Evolutionary conservation across 1,140 invertebrate genomes (phyloP).

Genomic region (Bombus pascuorum): DNA sequence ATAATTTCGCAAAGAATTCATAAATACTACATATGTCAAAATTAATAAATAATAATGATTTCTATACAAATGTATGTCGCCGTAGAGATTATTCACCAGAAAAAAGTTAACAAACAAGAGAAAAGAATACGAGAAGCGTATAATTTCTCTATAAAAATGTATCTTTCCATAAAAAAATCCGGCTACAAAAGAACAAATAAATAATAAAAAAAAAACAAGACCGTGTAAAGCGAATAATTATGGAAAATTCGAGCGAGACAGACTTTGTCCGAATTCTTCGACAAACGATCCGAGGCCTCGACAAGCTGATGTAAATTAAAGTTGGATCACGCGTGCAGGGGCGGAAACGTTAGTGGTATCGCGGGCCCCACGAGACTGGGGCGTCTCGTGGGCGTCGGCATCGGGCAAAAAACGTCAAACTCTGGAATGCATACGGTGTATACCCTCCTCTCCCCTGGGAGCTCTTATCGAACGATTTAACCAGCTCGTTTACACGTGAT

Average conservation of each 20-base stretch:
- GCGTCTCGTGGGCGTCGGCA: slow-evolving; percentile 48
- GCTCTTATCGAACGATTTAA: slow-evolving; percentile 47
- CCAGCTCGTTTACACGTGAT: slow-evolving; percentile 26
- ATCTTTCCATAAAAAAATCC: neutral
- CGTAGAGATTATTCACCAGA: too few species aligned
- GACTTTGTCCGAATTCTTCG: neutral
- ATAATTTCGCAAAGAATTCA: too few species aligned
- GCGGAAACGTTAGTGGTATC: slow-evolving; percentile 29
- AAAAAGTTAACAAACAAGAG: too few species aligned
- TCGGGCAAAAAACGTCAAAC: slow-evolving; percentile 28
- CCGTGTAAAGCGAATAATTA: neutral
- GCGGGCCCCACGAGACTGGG: slow-evolving; percentile 35
- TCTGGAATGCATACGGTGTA: neutral
- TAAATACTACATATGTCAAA: fast-evolving
- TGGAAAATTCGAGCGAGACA: neutral
- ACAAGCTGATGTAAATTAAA: slow-evolving; percentile 30
- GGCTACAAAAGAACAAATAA: neutral
- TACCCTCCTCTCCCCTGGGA: slow-evolving; percentile 20
- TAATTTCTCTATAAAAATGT: neutral
- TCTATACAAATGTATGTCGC: too few species aligned
- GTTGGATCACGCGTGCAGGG: slow-evolving; percentile 37
- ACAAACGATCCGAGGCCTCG: too few species aligned
- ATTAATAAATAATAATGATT: too few species aligned
- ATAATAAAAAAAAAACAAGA: too few species aligned
- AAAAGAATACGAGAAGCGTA: neutral